A percentile compares a stretch with the other conserved stretches of the same genome.
These are phyloP conservation scores for Dioctria linearis DNA, from an alignment of 2,888 invertebrate genomes.

Conservation along the genomic window DNA sequence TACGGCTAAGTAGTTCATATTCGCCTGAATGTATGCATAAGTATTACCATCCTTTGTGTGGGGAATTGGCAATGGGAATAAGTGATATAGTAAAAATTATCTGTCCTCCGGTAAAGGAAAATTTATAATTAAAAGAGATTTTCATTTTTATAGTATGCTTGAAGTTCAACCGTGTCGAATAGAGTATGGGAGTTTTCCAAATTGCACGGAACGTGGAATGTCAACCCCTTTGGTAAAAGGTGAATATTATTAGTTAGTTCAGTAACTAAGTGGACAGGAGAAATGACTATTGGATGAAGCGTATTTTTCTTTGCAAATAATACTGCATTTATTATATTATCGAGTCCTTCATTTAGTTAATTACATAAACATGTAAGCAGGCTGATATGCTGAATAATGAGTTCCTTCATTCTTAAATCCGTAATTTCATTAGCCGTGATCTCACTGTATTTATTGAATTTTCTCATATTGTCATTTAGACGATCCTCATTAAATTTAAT, in stretches of 20 bases:
- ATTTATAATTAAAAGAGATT: no score
- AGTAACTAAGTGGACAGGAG: not conserved
- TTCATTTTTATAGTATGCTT: not conserved
- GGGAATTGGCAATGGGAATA: not conserved
- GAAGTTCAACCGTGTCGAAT: not conserved
- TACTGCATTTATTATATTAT: not conserved
- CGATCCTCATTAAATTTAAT: no score
- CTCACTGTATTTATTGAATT: no score
- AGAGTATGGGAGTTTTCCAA: not conserved
- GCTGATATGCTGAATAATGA: not conserved
- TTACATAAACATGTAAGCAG: not conserved
- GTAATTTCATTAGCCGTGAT: no score
- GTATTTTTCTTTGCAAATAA: not conserved
- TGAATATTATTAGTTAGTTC: constrained; percentile 5
- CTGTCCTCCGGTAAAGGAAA: not conserved
- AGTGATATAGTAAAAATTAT: not conserved
- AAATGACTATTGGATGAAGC: not conserved
- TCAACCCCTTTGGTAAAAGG: not conserved
- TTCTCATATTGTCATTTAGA: no score
- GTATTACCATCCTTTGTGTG: not conserved
- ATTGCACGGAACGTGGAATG: not conserved
- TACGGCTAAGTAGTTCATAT: not conserved
- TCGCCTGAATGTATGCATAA: not conserved
- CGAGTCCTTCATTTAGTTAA: no score
- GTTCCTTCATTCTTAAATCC: no score